Conservation (phyloP, 92 coral and sea anemone species). For the Chrysogorgia sp. region DNA sequence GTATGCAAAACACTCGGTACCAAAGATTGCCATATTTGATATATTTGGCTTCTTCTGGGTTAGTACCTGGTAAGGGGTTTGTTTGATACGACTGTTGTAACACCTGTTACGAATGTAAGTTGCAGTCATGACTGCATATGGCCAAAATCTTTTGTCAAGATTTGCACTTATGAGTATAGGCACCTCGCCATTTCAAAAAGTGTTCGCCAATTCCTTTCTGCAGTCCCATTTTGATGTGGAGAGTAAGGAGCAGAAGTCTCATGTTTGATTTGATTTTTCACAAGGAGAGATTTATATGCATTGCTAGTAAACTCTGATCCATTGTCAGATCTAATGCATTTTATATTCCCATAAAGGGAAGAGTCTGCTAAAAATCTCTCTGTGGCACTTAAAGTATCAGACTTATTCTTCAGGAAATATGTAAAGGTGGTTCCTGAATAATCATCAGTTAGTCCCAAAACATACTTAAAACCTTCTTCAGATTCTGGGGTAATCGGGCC, state of each 20-base stretch:
- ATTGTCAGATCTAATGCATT: slow-evolving; percentile 39
- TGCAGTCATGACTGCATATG: slow-evolving; percentile 18
- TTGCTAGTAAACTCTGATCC: slow-evolving; percentile 30
- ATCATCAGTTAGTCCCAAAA: slow-evolving; percentile 44
- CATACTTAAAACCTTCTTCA: slow-evolving; percentile 25
- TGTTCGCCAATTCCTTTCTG: too few relatives aligned
- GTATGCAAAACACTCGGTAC: not conserved
- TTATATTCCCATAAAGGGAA: slow-evolving; percentile 15
- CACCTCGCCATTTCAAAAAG: slow-evolving; percentile 33
- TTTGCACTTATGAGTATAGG: slow-evolving; percentile 4
- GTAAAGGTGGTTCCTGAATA: slow-evolving; percentile 37
- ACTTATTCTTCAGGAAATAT: slow-evolving; percentile 32
- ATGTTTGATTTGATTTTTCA: slow-evolving; percentile 8
- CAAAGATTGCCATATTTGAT: not conserved
- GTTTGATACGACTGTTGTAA: not conserved
- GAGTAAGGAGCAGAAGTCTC: slow-evolving; percentile 21
- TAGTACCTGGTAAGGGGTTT: not conserved
- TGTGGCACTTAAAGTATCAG: slow-evolving; percentile 13
- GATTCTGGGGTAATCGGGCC: slow-evolving; percentile 40
- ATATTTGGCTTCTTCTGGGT: not conserved
- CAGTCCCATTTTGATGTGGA: too few relatives aligned
- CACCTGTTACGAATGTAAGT: slow-evolving; percentile 3
- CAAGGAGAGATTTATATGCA: not conserved
- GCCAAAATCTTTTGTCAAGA: not conserved
- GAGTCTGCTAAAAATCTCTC: slow-evolving; percentile 33